phyloP scores from a whole-genome alignment of 2,113 vertebrate genomes.

The Donacobius atricapilla region DNA sequence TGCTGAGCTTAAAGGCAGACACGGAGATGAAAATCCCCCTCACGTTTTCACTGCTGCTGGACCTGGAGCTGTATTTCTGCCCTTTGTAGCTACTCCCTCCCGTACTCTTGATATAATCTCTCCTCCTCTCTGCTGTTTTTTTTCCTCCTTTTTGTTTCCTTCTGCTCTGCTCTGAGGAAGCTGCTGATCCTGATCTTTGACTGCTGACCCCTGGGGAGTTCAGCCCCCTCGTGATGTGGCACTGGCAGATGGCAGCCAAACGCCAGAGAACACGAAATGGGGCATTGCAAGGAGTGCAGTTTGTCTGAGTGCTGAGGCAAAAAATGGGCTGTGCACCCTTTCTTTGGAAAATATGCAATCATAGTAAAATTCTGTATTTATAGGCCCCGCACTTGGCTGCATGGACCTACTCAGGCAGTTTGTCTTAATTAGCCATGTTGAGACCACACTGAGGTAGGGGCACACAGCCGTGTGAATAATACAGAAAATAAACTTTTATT shows the following conservation, averaged over 20 bases:
- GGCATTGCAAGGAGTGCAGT: not conserved
- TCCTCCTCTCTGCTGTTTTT: not conserved
- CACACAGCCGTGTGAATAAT: not conserved
- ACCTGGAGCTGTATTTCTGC: not conserved
- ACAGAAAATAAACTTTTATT: not conserved
- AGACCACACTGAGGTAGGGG: not conserved
- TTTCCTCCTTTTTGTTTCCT: not conserved
- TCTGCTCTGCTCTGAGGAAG: not conserved
- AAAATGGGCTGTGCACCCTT: not conserved
- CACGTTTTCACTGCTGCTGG: not conserved
- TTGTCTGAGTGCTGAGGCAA: not conserved
- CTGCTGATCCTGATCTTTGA: not conserved
- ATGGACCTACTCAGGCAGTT: not conserved
- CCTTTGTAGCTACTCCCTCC: not conserved
- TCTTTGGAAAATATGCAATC: not conserved
- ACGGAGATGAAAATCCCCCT: not conserved
- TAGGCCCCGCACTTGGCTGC: not conserved
- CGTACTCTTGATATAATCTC: not conserved
- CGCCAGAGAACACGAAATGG: not conserved
- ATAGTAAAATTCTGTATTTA: not conserved
- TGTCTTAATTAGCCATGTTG: not conserved
- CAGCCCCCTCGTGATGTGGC: not conserved
- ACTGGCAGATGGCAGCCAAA: slow-evolving; percentile 22
- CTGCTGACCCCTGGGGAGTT: not conserved
- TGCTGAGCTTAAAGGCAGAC: not conserved